Conservation (phyloP, 1,140 invertebrate species). For the Stegodyphus mimosarum region DNA sequence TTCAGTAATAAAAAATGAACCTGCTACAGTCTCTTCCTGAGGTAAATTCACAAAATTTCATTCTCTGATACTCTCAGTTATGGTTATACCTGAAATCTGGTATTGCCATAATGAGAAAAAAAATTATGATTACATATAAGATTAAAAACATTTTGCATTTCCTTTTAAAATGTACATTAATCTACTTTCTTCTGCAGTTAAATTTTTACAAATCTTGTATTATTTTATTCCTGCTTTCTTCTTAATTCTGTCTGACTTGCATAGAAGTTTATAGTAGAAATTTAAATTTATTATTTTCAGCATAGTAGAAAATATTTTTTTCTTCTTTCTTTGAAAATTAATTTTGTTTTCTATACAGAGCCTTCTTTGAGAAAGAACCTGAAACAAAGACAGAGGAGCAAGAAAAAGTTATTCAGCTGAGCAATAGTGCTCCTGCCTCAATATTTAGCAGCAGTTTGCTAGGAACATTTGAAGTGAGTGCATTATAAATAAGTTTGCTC, state of each 20-base stretch:
- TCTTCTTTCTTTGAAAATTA: background rate
- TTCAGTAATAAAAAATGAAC: constrained; percentile 21
- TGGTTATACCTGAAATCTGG: background rate
- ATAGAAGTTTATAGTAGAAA: too few relatives aligned
- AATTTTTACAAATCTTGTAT: too few relatives aligned
- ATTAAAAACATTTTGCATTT: too few relatives aligned
- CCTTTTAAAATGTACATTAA: too few relatives aligned
- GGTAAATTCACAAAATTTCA: constrained; percentile 7
- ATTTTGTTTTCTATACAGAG: constrained; percentile 43
- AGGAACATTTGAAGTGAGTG: constrained; percentile 80
- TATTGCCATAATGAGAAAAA: background rate
- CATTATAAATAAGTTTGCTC: background rate
- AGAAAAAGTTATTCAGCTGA: constrained; percentile 60
- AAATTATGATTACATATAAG: too few relatives aligned
- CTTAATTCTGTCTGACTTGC: too few relatives aligned
- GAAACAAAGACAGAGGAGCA: constrained; percentile 58
- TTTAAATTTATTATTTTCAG: too few relatives aligned
- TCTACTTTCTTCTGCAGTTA: too few relatives aligned
- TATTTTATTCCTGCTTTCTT: too few relatives aligned
- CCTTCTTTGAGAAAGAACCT: constrained; percentile 65
- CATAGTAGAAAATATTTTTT: background rate
- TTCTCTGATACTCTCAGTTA: background rate
- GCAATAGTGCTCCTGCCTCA: constrained; percentile 71
- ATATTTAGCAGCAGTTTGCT: constrained; percentile 71
- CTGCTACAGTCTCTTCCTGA: constrained; percentile 24